Base-by-base conservation (phyloP, 2,888 invertebrate genomes). In the Clivina fossor region DNA sequence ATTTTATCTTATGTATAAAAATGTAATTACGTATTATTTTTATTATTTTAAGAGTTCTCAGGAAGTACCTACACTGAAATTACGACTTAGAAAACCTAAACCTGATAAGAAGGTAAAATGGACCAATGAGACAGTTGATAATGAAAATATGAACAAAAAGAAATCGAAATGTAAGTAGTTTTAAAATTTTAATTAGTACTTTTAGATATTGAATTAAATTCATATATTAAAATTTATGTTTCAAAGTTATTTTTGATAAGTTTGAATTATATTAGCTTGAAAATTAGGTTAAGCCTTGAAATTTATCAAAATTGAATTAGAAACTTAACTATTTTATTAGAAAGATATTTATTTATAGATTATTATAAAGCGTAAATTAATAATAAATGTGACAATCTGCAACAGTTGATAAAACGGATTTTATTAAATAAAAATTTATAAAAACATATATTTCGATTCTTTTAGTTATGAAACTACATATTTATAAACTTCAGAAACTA, bases 141-240 rank as follows among this genome's bases (percentile, higher is more conserved):
- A 97, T 75, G 96, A 97, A 72, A 78, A 93, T 69, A 83, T 96
- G 87, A 90, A 92, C 70, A 93, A 90, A 73, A 95, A 94, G 75
- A 96, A 96, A 74, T 96, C 96, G 18, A 97, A 96, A 82, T 96
- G 96, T 93, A 76, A 82, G 84, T 74, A 41, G 37, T 30, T 54
- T 20, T 40, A 43, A 9, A 32, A n/a, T 11, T 7, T n/a, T n/a
- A n/a, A n/a, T n/a, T n/a, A n/a, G n/a, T n/a, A n/a, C n/a, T n/a
- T n/a, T n/a, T n/a, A n/a, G n/a, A n/a, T n/a, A n/a, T n/a, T n/a
- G n/a, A n/a, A n/a, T n/a, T n/a, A n/a, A n/a, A n/a, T n/a, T n/a
- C n/a, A n/a, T n/a, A n/a, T n/a, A n/a, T n/a, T n/a, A n/a, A n/a
- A n/a, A n/a, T n/a, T n/a, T n/a, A n/a, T n/a, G 11, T 26, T 43